Percentiles rank a stretch among this genome's conserved stretches.
Evolutionary conservation across 2,113 vertebrate species (phyloP).

Genomic region (Scartelaos histophorus): DNA sequence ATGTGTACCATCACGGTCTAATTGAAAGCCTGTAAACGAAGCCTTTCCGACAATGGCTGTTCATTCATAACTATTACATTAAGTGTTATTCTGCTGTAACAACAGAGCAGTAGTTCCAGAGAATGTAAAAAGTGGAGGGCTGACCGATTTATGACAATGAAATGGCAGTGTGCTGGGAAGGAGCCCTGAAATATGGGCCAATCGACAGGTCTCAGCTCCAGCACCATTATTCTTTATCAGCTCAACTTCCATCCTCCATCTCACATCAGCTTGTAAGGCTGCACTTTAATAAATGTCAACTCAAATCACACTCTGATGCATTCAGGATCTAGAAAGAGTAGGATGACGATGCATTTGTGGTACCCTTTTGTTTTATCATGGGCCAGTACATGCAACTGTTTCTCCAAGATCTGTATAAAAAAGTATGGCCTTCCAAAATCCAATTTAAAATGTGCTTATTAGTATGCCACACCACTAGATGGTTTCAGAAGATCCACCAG

Average conservation of each 20-base stretch:
- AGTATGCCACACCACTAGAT: neutral
- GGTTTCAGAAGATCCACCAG: neutral
- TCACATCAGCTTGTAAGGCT: slow-evolving; percentile 33
- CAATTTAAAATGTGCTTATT: neutral
- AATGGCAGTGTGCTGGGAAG: slow-evolving; percentile 7
- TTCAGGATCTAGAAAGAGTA: slow-evolving; percentile 31
- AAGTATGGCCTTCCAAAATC: neutral
- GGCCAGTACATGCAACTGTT: neutral
- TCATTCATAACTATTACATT: slow-evolving; percentile 4
- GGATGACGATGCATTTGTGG: slow-evolving; percentile 25
- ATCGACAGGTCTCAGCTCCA: slow-evolving; percentile 2
- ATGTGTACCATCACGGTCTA: neutral
- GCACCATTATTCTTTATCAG: slow-evolving; percentile 7
- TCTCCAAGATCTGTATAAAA: neutral
- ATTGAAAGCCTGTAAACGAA: slow-evolving; percentile 2
- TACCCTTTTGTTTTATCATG: slow-evolving; percentile 14
- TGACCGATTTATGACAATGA: slow-evolving; percentile 6
- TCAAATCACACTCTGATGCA: slow-evolving; percentile 39
- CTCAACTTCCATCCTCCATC: slow-evolving; percentile 7
- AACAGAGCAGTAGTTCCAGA: slow-evolving; percentile 1
- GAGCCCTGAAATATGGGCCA: slow-evolving; percentile 7
- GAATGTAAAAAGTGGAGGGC: neutral
- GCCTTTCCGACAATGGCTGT: neutral
- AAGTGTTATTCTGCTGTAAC: slow-evolving; percentile 3
- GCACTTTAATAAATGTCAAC: slow-evolving; percentile 63